Evolutionary conservation across 2,113 vertebrate species (phyloP).

Genomic region (Uria aalge): DNA sequence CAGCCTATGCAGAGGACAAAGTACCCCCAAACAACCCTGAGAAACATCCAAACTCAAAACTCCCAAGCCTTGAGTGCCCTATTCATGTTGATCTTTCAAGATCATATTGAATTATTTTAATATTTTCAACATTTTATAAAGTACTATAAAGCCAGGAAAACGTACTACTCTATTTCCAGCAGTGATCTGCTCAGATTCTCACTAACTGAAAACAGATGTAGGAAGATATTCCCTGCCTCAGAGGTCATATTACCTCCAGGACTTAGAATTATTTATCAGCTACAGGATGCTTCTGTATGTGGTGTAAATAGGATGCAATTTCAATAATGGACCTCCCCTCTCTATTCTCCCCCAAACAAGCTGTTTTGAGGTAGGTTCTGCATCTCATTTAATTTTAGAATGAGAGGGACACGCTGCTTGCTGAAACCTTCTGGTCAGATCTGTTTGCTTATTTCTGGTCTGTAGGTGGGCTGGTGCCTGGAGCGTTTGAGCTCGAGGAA

Average conservation of each 20-base stretch:
- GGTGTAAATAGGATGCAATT: background rate
- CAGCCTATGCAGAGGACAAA: background rate
- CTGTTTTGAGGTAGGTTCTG: background rate
- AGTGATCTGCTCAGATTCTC: background rate
- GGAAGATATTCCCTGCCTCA: background rate
- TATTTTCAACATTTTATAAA: background rate
- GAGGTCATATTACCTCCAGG: conserved; percentile 8
- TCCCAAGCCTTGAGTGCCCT: background rate
- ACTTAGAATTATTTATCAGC: background rate
- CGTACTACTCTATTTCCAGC: background rate
- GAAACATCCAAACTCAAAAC: background rate
- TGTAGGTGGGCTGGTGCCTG: conserved; percentile 1
- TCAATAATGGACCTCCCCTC: background rate
- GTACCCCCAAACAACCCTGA: background rate
- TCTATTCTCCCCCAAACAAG: background rate
- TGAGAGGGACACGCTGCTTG: background rate
- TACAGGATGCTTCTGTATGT: background rate
- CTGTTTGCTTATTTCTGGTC: conserved; percentile 28
- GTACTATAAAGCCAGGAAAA: background rate
- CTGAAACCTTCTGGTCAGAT: conserved; percentile 22
- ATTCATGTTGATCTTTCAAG: background rate
- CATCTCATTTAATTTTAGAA: conserved; percentile 22
- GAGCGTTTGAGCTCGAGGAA: background rate
- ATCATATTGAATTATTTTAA: background rate
- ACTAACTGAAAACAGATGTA: background rate